Percentiles rank a stretch among this genome's conserved stretches.
Conservation (phyloP, 2,888 invertebrate genomes). For the Apoderus coryli region DNA sequence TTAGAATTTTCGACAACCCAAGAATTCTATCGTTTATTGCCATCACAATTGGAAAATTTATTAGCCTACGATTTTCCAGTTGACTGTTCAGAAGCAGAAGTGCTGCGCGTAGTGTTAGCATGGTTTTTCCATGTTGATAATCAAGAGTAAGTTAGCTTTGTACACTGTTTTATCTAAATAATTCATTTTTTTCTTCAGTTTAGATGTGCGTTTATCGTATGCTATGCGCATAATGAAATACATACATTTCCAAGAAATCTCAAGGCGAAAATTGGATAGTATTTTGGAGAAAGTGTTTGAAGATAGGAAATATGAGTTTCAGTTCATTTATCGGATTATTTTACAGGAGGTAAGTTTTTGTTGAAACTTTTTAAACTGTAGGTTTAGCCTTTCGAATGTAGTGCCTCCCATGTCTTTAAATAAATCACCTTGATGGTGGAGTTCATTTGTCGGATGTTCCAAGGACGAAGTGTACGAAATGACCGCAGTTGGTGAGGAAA, state of each 20-base stretch:
- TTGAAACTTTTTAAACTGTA: too few species aligned
- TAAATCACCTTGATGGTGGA: too few species aligned
- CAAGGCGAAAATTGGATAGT: conserved; percentile 23
- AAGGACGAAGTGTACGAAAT: too few species aligned
- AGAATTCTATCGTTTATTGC: conserved; percentile 45
- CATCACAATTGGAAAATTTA: conserved; percentile 44
- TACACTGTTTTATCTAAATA: too few species aligned
- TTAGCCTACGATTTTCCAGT: conserved; percentile 52
- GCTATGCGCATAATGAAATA: conserved; percentile 33
- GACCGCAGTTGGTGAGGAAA: too few species aligned
- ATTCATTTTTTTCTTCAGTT: conserved; percentile 24
- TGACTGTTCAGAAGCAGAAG: conserved; percentile 48
- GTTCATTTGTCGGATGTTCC: too few species aligned
- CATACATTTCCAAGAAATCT: conserved; percentile 36
- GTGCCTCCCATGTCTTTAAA: too few species aligned
- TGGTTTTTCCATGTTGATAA: conserved; percentile 40
- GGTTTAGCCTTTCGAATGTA: too few species aligned
- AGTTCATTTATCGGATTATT: conserved; percentile 28
- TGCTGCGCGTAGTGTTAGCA: conserved; percentile 41
- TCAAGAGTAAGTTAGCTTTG: conserved; percentile 25
- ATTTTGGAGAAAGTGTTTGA: conserved; percentile 24
- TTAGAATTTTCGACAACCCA: conserved; percentile 42
- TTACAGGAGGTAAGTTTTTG: conserved; percentile 30
- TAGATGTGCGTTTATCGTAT: conserved; percentile 29
- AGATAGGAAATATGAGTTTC: conserved; percentile 24